Conservation (phyloP, 1,140 invertebrate genomes). For the Metopolophium dirhodum region DNA sequence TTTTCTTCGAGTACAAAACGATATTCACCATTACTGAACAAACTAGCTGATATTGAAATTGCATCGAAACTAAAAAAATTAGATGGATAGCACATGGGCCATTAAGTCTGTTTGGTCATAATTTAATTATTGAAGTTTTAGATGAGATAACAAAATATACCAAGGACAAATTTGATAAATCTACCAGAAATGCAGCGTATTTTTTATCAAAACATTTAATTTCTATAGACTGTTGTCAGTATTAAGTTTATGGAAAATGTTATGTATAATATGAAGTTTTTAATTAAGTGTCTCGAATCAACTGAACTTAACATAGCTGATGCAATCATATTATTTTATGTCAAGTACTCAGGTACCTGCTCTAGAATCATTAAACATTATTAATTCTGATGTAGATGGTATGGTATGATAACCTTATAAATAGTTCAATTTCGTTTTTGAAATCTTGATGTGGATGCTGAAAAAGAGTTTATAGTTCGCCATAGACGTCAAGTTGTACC, state of each 20-base stretch:
- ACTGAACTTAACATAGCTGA: constrained; percentile 7
- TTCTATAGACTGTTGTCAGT: neutral
- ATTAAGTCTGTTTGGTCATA: constrained; percentile 21
- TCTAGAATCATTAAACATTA: constrained; percentile 21
- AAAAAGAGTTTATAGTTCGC: constrained; percentile 24
- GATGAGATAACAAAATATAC: constrained; percentile 9
- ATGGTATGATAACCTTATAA: constrained; percentile 29
- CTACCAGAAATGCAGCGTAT: neutral
- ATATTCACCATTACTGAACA: too few species aligned
- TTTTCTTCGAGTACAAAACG: too few species aligned
- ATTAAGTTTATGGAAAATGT: neutral
- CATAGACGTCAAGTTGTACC: neutral
- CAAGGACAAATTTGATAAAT: constrained; percentile 32
- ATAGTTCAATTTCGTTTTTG: constrained; percentile 1
- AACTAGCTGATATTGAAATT: too few species aligned
- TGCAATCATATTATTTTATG: neutral
- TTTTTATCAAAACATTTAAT: constrained; percentile 17
- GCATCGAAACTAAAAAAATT: too few species aligned
- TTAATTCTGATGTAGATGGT: neutral
- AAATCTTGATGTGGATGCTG: neutral
- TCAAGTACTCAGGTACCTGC: neutral
- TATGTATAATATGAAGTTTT: neutral
- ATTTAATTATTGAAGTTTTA: constrained; percentile 30
- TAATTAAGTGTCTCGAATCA: constrained; percentile 23
- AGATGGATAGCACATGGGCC: neutral